These are phyloP conservation scores for Acanthochromis polyacanthus DNA, from an alignment of 2,113 vertebrate genomes.

Conservation along the genomic window DNA sequence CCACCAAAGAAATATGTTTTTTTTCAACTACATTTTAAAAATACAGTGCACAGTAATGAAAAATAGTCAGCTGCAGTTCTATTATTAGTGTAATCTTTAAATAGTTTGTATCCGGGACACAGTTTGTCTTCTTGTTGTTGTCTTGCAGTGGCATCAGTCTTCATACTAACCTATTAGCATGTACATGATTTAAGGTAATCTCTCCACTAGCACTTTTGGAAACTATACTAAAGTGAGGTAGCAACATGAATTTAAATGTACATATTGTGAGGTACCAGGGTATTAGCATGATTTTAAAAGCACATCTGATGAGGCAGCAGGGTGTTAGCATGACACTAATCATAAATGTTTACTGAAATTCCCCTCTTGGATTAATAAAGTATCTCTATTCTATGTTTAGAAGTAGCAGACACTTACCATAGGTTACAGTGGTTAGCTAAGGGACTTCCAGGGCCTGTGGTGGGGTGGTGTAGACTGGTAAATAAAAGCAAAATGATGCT, in stretches of 20 bases:
- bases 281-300: not conserved
- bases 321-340: not conserved
- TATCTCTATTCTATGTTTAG: no score
- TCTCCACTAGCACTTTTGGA: not conserved
- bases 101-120: conserved; percentile 22
- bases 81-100: conserved; percentile 16
- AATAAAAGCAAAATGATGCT: no score
- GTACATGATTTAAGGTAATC: not conserved
- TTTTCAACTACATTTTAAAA: conserved; percentile 4
- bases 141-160: not conserved
- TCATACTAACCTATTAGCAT: not conserved
- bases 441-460: no score
- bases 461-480: no score
- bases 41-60: conserved; percentile 15
- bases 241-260: not conserved
- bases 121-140: not conserved
- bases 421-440: no score
- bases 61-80: conserved; percentile 25
- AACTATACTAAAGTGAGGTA: not conserved
- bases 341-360: not conserved
- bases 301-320: not conserved
- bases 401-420: no score
- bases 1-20: conserved; percentile 6
- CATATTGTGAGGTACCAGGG: not conserved
- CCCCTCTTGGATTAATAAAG: not conserved